Conservation (phyloP, 1,140 invertebrate genomes). For the Zeugodacus cucurbitae region DNA sequence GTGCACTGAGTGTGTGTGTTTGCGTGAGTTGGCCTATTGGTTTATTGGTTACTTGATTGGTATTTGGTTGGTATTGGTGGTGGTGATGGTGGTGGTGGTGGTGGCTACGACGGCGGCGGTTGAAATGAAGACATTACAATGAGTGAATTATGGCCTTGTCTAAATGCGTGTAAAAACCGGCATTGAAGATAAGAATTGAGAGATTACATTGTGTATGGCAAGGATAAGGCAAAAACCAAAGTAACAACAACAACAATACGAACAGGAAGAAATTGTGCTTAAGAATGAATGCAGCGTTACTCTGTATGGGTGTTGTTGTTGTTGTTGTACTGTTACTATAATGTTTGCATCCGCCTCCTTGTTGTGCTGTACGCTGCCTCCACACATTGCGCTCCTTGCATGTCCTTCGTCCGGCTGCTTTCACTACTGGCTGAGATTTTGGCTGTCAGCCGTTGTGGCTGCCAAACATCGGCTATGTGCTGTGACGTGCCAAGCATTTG, state of each 20-base stretch:
- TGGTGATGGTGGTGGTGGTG: not conserved
- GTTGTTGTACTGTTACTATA: not conserved
- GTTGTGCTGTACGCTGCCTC: not conserved
- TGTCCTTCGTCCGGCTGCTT: not conserved
- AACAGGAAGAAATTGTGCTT: not conserved
- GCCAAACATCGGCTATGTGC: not conserved
- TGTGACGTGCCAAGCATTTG: not conserved
- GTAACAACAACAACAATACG: not conserved
- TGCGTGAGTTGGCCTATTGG: not conserved
- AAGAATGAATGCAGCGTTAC: not conserved
- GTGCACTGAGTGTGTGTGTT: not conserved
- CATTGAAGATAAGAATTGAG: not conserved
- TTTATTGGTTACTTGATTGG: conserved; percentile 24
- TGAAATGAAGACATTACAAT: conserved; percentile 40
- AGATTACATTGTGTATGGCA: not conserved
- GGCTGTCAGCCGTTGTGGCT: not conserved
- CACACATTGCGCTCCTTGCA: not conserved
- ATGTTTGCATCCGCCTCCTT: not conserved
- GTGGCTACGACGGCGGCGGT: not conserved
- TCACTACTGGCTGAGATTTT: not conserved
- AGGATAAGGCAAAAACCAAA: not conserved
- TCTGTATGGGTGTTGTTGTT: not conserved
- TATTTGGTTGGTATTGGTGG: not conserved
- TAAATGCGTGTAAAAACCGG: conserved; percentile 37
- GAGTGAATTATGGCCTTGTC: conserved; percentile 41